Conservation (phyloP, 1,140 invertebrate species). For the Fragariocoptes setiger region DNA sequence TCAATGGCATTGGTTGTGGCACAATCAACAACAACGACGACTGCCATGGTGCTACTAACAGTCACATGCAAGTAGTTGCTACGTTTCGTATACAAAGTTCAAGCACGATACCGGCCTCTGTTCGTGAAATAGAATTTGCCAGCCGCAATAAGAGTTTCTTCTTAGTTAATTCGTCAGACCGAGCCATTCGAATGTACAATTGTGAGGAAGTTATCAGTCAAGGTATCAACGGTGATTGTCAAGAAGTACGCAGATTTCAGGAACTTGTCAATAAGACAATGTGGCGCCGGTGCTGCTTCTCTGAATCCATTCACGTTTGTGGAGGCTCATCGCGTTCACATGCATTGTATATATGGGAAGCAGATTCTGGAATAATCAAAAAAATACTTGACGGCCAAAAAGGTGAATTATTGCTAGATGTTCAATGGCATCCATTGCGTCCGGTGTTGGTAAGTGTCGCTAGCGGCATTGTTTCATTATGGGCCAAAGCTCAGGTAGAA, state of each 20-base stretch:
- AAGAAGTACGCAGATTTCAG: conserved; percentile 85
- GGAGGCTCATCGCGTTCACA: conserved; percentile 87
- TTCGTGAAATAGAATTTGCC: conserved; percentile 92
- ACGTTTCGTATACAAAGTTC: conserved; percentile 75
- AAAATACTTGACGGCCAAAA: conserved; percentile 98
- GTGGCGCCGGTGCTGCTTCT: conserved; percentile 99
- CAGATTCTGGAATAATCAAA: conserved; percentile 80
- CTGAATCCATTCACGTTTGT: conserved; percentile 94
- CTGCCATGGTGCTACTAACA: too few relatives aligned
- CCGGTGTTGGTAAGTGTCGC: conserved; percentile 66
- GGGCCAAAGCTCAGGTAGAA: conserved; percentile 96
- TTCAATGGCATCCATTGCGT: conserved; percentile 58
- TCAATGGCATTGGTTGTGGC: too few relatives aligned
- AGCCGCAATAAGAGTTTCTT: conserved; percentile 59
- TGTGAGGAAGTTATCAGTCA: conserved; percentile 51
- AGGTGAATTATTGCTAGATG: conserved; percentile 76
- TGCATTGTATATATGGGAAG: conserved; percentile 95
- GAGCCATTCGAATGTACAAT: conserved; percentile 83
- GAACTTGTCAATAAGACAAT: conserved; percentile 95
- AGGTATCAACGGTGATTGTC: conserved; percentile 45
- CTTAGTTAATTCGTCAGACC: conserved; percentile 76
- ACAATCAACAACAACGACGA: background rate
- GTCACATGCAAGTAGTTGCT: conserved; percentile 35
- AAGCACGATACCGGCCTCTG: conserved; percentile 63
- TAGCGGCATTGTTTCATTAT: conserved; percentile 83